A percentile compares a stretch with the other conserved stretches of the same genome.
Evolutionary conservation across 2,888 invertebrate genomes (phyloP).

Genomic region (Melanargia galathea): DNA sequence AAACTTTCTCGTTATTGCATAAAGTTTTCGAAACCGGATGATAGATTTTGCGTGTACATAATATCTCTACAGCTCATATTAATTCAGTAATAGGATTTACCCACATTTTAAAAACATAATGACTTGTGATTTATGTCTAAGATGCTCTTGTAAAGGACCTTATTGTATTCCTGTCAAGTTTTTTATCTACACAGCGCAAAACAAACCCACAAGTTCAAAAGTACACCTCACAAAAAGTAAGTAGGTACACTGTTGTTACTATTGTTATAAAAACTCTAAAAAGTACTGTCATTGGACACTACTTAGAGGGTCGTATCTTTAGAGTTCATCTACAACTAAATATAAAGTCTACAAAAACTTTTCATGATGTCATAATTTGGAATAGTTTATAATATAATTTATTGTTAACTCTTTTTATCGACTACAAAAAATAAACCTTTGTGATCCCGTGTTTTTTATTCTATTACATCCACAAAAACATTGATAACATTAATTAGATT

Average conservation of each 20-base stretch:
- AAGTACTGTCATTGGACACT: neutral
- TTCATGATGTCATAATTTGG: neutral
- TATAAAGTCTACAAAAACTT: neutral
- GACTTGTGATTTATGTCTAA: neutral
- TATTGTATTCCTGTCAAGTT: neutral
- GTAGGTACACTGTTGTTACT: neutral
- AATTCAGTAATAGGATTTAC: neutral
- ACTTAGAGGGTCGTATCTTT: neutral
- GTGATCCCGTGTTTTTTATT: neutral
- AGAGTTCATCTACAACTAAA: conserved; percentile 1
- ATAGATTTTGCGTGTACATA: conserved; percentile 2
- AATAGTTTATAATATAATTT: conserved; percentile 10
- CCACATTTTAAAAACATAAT: neutral
- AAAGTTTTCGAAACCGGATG: conserved; percentile 27
- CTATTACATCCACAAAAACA: neutral
- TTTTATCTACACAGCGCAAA: neutral
- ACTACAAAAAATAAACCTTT: neutral
- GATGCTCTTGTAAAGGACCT: neutral
- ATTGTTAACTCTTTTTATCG: conserved; percentile 9
- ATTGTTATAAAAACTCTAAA: neutral
- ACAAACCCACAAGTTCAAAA: neutral
- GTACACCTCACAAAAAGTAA: neutral
- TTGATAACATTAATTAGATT: neutral
- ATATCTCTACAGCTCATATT: neutral
- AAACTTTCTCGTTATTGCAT: conserved; percentile 36